Percentiles rank a stretch among this genome's conserved stretches.
Conservation (phyloP, 2,888 invertebrate species). For the Torymus texanus region DNA sequence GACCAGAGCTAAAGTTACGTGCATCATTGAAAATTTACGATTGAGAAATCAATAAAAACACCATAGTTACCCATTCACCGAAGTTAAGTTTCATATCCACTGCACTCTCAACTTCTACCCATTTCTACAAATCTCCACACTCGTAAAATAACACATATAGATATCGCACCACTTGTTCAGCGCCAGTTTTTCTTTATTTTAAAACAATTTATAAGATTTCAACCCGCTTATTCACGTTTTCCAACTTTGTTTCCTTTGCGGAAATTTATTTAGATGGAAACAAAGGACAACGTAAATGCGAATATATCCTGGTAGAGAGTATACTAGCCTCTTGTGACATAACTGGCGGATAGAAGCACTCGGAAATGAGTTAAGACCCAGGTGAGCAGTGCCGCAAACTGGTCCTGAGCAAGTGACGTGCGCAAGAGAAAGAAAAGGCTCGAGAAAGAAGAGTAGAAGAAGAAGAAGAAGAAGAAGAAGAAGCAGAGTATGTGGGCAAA, state of each 20-base stretch:
- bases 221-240: too few relatives aligned
- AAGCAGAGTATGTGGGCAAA: background rate
- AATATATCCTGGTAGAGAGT: too few relatives aligned
- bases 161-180: slow-evolving; percentile 4
- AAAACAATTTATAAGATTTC: background rate
- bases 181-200: slow-evolving; percentile 5
- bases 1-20: slow-evolving; percentile 2
- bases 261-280: too few relatives aligned
- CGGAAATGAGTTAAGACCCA: too few relatives aligned
- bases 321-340: too few relatives aligned
- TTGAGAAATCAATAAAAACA: slow-evolving; percentile 37
- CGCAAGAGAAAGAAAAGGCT: too few relatives aligned
- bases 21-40: slow-evolving; percentile 32
- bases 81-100: slow-evolving; percentile 27
- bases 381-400: too few relatives aligned
- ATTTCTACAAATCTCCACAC: slow-evolving; percentile 21
- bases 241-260: too few relatives aligned
- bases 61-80: slow-evolving; percentile 7
- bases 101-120: slow-evolving; percentile 41
- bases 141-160: background rate
- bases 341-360: too few relatives aligned
- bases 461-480: background rate
- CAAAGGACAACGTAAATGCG: too few relatives aligned
- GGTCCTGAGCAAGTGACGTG: background rate
- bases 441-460: background rate